Evolutionary conservation across 2,888 invertebrate species (phyloP).

Genomic region (Agrochola litura): DNA sequence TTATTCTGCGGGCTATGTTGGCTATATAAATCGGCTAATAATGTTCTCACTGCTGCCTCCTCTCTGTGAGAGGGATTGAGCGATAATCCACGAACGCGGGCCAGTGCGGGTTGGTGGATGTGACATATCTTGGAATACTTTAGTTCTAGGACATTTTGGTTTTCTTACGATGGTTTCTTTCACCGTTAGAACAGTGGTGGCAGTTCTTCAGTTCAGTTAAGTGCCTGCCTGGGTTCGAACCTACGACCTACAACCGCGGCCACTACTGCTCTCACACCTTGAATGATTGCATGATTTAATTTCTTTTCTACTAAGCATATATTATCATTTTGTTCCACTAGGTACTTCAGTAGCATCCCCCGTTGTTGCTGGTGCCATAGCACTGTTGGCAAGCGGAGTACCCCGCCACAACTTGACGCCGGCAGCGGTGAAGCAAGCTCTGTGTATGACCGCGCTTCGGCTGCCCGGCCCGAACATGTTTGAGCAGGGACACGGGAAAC

Average conservation of each 20-base stretch:
- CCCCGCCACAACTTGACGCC: slow-evolving; percentile 94
- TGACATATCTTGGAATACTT: background rate
- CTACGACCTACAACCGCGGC: no score
- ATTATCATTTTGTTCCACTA: slow-evolving; percentile 55
- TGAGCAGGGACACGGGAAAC: slow-evolving; percentile 98
- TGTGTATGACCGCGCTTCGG: slow-evolving; percentile 97
- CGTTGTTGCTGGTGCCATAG: slow-evolving; percentile 98
- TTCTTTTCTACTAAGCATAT: background rate
- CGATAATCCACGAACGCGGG: background rate
- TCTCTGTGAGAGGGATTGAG: no score
- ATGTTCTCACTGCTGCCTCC: background rate
- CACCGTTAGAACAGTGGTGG: background rate
- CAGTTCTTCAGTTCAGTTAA: background rate
- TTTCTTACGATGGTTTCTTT: no score
- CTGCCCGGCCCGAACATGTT: slow-evolving; percentile 98
- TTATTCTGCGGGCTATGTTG: no score
- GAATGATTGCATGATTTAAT: no score
- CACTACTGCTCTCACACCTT: background rate
- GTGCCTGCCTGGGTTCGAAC: background rate
- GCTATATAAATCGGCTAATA: background rate
- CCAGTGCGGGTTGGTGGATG: background rate
- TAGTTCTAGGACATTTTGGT: background rate
- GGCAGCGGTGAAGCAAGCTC: slow-evolving; percentile 98
- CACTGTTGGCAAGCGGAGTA: slow-evolving; percentile 96
- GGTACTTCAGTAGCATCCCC: slow-evolving; percentile 99